Conservation (phyloP, 2,888 invertebrate species). For the Acheta domesticus region DNA sequence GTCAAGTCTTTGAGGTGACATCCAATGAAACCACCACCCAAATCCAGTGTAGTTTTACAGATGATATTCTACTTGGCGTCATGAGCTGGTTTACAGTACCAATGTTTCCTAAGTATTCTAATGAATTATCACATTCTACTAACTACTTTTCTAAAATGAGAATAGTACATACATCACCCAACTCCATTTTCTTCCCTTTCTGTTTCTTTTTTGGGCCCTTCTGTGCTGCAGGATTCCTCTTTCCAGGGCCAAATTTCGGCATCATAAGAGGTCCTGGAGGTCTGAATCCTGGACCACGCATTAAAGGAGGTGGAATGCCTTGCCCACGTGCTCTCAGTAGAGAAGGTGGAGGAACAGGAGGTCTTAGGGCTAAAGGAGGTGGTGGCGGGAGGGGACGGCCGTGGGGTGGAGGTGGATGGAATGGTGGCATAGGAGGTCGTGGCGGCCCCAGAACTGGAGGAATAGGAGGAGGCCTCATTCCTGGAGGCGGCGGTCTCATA, state of each 20-base stretch:
- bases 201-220: constrained; percentile 24
- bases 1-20: no score
- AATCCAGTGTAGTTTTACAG: no score
- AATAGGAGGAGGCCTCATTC: constrained; percentile 39
- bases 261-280: constrained; percentile 36
- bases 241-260: constrained; percentile 23
- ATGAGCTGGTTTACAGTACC: no score
- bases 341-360: constrained; percentile 31
- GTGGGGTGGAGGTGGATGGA: constrained; percentile 38
- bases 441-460: constrained; percentile 36
- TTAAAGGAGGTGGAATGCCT: constrained; percentile 35
- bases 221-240: constrained; percentile 18
- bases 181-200: constrained; percentile 26
- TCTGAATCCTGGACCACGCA: constrained; percentile 33
- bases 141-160: neutral
- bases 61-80: no score
- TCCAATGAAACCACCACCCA: no score
- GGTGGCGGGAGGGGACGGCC: constrained; percentile 34
- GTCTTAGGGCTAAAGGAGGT: constrained; percentile 36
- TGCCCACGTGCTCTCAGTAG: constrained; percentile 26
- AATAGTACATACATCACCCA: constrained; percentile 4
- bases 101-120: no score
- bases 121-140: no score
- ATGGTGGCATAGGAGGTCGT: constrained; percentile 38
- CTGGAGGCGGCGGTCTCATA: constrained; percentile 32